A percentile compares a stretch with the other conserved stretches of the same genome.
Conservation (phyloP, 2,888 invertebrate genomes). For the Leuctra nigra region DNA sequence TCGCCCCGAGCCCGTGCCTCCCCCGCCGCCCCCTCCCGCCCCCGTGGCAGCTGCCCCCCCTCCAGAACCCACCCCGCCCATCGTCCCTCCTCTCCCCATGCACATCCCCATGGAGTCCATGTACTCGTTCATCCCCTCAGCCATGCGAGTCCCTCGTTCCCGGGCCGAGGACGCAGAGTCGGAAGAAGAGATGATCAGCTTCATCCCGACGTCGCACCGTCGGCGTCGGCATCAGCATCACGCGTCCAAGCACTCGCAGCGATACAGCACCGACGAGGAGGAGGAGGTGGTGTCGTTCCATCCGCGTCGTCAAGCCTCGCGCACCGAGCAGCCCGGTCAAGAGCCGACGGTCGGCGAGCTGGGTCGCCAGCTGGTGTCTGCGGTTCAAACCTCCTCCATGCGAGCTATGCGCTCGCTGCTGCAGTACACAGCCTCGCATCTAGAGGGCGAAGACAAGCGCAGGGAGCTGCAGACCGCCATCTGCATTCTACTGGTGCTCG, state of each 20-base stretch:
- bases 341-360: conserved; percentile 52
- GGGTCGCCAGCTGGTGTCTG: conserved; percentile 61
- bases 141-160: conserved; percentile 19
- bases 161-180: conserved; percentile 25
- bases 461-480: conserved; percentile 69
- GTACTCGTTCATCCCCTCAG: conserved; percentile 23
- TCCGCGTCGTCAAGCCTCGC: conserved; percentile 30
- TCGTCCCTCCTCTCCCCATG: conserved; percentile 13
- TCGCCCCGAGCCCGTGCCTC: conserved; percentile 20
- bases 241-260: conserved; percentile 12
- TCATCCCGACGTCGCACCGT: conserved; percentile 15
- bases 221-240: conserved; percentile 23
- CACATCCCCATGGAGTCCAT: conserved; percentile 20
- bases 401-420: conserved; percentile 36
- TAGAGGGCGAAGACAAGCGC: conserved; percentile 50
- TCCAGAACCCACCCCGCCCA: background rate
- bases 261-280: conserved; percentile 29
- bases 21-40: conserved; percentile 35
- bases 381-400: conserved; percentile 42
- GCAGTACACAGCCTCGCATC: conserved; percentile 28
- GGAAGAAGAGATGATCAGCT: conserved; percentile 24
- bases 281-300: conserved; percentile 36
- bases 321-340: conserved; percentile 25
- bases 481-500: conserved; percentile 69
- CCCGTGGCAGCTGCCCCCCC: background rate